Evolutionary conservation across 2,797 vertebrate species (phyloP).

Genomic region (Pristis pectinata): DNA sequence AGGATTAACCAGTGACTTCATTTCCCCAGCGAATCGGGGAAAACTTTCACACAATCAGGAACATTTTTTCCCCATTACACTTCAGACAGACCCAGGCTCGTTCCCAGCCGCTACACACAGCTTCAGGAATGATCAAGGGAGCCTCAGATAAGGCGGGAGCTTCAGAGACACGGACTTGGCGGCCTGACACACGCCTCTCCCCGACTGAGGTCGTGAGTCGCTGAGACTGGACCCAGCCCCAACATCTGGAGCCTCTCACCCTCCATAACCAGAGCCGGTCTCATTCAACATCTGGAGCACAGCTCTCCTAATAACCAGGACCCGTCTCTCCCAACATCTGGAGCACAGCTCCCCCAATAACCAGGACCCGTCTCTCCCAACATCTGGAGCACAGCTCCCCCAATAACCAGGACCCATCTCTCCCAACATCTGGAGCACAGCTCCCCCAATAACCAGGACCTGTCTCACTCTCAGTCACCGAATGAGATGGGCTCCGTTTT

Average conservation of each 20-base stretch:
- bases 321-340: not conserved
- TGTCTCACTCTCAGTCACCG: too few species aligned
- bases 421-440: not conserved
- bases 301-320: not conserved
- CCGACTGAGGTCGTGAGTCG: too few species aligned
- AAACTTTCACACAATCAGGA: not conserved
- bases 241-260: not conserved
- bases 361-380: not conserved
- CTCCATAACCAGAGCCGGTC: too few species aligned
- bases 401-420: not conserved
- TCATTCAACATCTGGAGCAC: not conserved
- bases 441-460: not conserved
- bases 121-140: slow-evolving; percentile 48
- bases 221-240: too few species aligned
- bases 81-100: not conserved
- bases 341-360: not conserved
- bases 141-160: slow-evolving; percentile 65
- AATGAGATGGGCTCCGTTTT: too few species aligned
- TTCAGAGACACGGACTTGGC: slow-evolving; percentile 56
- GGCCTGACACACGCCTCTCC: slow-evolving; percentile 49
- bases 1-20: slow-evolving; percentile 54
- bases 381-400: not conserved
- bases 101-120: slow-evolving; percentile 44
- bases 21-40: slow-evolving; percentile 40
- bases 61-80: slow-evolving; percentile 31